A percentile compares a stretch with the other conserved stretches of the same genome.
Evolutionary conservation across 1,140 invertebrate genomes (phyloP).

Genomic region (fruit fly (Drosophila melanogaster)): Release_6_plus_ISO1_MT NC_004354.4:19759501-19760000

Average conservation of each 20-base stretch:
- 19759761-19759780: slow-evolving; percentile 64
- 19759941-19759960: slow-evolving; percentile 76
- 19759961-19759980: slow-evolving; percentile 47
- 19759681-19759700: background rate
- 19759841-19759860: slow-evolving; percentile 68
- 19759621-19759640: slow-evolving; percentile 75
- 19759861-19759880: slow-evolving; percentile 63
- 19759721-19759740: slow-evolving; percentile 66
- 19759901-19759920: slow-evolving; percentile 70
- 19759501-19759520: slow-evolving; percentile 74
- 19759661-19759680: slow-evolving; percentile 19
- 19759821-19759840: slow-evolving; percentile 65
- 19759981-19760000: no score
- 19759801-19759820: slow-evolving; percentile 60
- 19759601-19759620: slow-evolving; percentile 74
- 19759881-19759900: slow-evolving; percentile 76
- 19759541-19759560: slow-evolving; percentile 72
- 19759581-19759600: slow-evolving; percentile 72
- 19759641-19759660: slow-evolving; percentile 77
- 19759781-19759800: slow-evolving; percentile 53
- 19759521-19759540: slow-evolving; percentile 75
- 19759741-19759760: slow-evolving; percentile 56
- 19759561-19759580: slow-evolving; percentile 68
- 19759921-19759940: slow-evolving; percentile 66
- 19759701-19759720: no score